These are phyloP conservation scores for Xiphophorus birchmanni DNA, from an alignment of 2,797 vertebrate species.

Conservation along the genomic window DNA sequence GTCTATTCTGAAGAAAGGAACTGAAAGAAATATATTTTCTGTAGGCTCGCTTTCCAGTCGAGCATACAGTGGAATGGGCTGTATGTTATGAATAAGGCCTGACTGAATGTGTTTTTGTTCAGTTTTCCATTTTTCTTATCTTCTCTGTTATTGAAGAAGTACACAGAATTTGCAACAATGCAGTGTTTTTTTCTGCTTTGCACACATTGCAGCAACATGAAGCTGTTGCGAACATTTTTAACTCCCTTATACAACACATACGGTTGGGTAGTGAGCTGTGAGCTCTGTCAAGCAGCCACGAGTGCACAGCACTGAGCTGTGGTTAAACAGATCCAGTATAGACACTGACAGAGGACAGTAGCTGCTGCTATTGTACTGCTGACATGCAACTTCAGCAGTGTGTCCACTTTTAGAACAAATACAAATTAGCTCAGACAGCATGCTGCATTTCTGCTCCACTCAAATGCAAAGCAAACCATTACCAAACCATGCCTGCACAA, in stretches of 20 bases:
- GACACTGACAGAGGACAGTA: constrained; percentile 42
- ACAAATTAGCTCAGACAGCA: constrained; percentile 53
- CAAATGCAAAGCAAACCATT: constrained; percentile 35
- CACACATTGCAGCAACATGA: neutral
- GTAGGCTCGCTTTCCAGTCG: neutral
- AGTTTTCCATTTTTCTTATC: neutral
- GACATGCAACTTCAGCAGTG: constrained; percentile 36
- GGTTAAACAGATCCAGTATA: constrained; percentile 30
- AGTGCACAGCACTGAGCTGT: constrained; percentile 22
- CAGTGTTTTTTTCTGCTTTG: constrained; percentile 1
- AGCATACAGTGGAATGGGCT: neutral
- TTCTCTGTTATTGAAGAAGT: neutral
- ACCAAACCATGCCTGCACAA: constrained; percentile 32
- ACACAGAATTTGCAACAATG: constrained; percentile 4
- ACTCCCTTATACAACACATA: constrained; percentile 6
- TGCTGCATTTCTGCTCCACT: constrained; percentile 39
- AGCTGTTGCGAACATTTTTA: constrained; percentile 18
- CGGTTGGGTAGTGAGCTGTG: constrained; percentile 1
- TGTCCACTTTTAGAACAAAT: constrained; percentile 41
- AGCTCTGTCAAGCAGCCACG: constrained; percentile 40
- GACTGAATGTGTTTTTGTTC: neutral
- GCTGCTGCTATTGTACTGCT: constrained; percentile 49
- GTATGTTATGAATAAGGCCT: neutral
- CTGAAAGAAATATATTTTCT: neutral
- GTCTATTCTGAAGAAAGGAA: neutral